Base-by-base conservation (phyloP, 2,888 invertebrate genomes). In the Lasioglossum leucozonium region DNA sequence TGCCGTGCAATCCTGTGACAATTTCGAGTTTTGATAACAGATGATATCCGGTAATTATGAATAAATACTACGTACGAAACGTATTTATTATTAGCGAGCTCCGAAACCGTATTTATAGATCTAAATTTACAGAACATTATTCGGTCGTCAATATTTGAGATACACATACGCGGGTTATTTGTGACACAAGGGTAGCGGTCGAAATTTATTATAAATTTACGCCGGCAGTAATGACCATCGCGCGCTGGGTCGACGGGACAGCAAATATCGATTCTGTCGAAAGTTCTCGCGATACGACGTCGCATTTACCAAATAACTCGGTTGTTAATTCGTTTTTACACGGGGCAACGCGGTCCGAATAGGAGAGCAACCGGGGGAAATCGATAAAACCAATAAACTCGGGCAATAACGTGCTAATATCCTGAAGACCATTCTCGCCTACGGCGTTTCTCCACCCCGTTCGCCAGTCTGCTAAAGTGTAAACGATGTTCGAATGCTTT, bases 331-430 rank as follows among this genome's bases (percentile, higher is more conserved):
- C 88, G 83, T 89, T 91, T 91, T 88, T 87, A 82, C 79, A 86
- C 80, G 82, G 86, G 89, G 89, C 92, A 89, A 86, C 86, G 67
- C 77, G 67, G 78, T 34, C 72, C 81, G 72, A 85, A 87, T 87
- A 82, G 86, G 81, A 86, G 88, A 86, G 82, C 81, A 77, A 67
- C 86, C 86, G 69, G 13, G 86, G 86, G 90, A 93, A 93, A 94
- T 93, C 93, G 91, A 93, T 93, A 91, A 92, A 92, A 92, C 92
- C 93, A 92, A 93, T 93, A 93, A 93, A 91, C 93, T 87, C 86
- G 80, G 92, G 92, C 93, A 93, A 93, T 93, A 93, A 93, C 93
- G 92, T 91, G 93, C 92, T 93, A 94, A 93, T 93, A 93, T 93
- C 93, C 93, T 93, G 94, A 92, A 93, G 93, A 93, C 94, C 93